Evolutionary conservation across 2,797 vertebrate genomes (phyloP).

Genomic region (Microctenopoma lineatum): DNA sequence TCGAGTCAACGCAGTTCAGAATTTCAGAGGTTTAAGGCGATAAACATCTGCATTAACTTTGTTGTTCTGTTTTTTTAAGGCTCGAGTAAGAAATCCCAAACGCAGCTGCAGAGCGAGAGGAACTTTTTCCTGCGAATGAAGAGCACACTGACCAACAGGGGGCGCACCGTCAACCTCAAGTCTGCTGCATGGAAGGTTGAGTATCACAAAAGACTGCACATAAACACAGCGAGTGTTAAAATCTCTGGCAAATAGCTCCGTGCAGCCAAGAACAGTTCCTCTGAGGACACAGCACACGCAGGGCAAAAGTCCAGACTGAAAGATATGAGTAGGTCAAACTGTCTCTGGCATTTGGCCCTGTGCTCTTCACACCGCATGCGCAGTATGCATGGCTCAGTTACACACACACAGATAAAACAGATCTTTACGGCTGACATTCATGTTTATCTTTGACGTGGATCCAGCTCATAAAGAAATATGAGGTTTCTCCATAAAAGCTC

Average conservation of each 20-base stretch:
- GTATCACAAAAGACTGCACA: not conserved
- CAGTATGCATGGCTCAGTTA: not conserved
- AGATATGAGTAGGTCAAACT: not conserved
- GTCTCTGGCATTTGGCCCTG: constrained; percentile 14
- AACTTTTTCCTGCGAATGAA: constrained; percentile 90
- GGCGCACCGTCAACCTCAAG: constrained; percentile 91
- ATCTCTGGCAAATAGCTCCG: too few species aligned
- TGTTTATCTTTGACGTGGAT: too few species aligned
- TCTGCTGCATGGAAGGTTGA: constrained; percentile 90
- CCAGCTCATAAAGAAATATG: too few species aligned
- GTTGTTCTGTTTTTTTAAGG: constrained; percentile 59
- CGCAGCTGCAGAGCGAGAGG: constrained; percentile 64
- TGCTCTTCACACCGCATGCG: not conserved
- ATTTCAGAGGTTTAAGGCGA: too few species aligned
- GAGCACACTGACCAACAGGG: constrained; percentile 88
- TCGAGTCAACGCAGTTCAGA: not conserved
- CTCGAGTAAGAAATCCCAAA: constrained; percentile 74
- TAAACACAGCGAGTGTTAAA: not conserved
- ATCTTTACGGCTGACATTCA: too few species aligned
- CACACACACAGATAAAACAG: not conserved
- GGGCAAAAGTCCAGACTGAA: constrained; percentile 18
- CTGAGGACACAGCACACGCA: not conserved
- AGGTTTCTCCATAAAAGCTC: too few species aligned
- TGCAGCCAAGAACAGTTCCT: not conserved
- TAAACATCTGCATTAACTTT: too few species aligned